These are phyloP conservation scores for Sebastes diaconus DNA, from an alignment of 2,797 vertebrate genomes.

Conservation along the genomic window DNA sequence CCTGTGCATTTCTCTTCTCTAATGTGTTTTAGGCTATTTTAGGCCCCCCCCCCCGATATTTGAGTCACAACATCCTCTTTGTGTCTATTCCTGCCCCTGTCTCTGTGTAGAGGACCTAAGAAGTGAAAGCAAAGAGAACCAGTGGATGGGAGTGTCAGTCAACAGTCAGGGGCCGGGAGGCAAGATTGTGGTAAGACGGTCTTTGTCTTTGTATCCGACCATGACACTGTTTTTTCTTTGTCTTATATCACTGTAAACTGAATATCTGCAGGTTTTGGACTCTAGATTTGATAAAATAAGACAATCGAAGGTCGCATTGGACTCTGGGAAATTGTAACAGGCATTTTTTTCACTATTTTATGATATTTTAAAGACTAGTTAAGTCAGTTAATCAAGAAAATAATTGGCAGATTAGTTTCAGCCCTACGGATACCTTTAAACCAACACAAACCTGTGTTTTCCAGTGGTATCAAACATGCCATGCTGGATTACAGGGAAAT, in stretches of 20 bases:
- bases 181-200: slow-evolving; percentile 92
- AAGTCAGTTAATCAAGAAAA: background rate
- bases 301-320: background rate
- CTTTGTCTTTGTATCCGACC: background rate
- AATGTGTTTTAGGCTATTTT: background rate
- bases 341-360: background rate
- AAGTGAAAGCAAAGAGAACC: slow-evolving; percentile 92
- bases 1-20: background rate
- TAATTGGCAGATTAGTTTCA: background rate
- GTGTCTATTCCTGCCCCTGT: background rate
- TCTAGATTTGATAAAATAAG: background rate
- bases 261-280: background rate
- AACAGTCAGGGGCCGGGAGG: slow-evolving; percentile 97
- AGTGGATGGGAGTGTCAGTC: slow-evolving; percentile 98
- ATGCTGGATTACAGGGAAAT: background rate
- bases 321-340: background rate
- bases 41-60: background rate
- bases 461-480: background rate
- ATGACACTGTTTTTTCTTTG: no score
- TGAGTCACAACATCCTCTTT: background rate
- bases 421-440: background rate
- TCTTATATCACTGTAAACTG: background rate
- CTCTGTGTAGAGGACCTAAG: slow-evolving; percentile 79
- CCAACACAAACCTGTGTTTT: no score
- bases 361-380: background rate